These are phyloP conservation scores for Phylloscopus whistleri DNA, from an alignment of 2,113 vertebrate genomes.

Conservation along the genomic window DNA sequence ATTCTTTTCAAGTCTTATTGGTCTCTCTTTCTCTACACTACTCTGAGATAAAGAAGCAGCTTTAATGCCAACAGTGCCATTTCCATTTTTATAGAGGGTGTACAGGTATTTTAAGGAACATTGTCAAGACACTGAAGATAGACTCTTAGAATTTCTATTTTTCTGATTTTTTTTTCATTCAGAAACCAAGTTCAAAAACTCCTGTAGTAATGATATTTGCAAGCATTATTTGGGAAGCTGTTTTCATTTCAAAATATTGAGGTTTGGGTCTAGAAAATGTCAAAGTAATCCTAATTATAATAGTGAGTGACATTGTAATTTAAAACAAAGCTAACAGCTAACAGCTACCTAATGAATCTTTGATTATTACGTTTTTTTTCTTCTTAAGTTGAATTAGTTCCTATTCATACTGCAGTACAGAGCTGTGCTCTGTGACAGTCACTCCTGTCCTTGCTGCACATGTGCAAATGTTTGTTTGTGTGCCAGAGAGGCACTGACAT, in stretches of 20 bases:
- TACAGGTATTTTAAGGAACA: neutral
- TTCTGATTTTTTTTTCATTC: neutral
- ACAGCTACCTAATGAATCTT: neutral
- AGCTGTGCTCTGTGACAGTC: neutral
- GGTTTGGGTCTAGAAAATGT: neutral
- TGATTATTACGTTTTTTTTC: neutral
- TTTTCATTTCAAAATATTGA: neutral
- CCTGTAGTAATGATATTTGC: neutral
- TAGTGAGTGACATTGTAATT: neutral
- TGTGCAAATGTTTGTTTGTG: fast-evolving
- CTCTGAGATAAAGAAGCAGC: neutral
- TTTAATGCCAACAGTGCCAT: neutral
- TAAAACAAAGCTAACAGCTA: neutral
- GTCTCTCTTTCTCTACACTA: neutral
- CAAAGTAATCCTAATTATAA: neutral
- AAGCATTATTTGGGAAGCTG: neutral
- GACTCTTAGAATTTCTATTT: neutral
- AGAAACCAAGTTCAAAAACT: neutral
- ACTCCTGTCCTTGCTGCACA: neutral
- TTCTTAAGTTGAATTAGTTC: neutral
- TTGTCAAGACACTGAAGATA: neutral
- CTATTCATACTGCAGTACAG: neutral
- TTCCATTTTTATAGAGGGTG: neutral
- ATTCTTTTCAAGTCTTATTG: neutral
- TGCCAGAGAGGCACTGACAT: neutral